phyloP scores from a whole-genome alignment of 2,797 vertebrate genomes.

The Epinephelus malabaricus region DNA sequence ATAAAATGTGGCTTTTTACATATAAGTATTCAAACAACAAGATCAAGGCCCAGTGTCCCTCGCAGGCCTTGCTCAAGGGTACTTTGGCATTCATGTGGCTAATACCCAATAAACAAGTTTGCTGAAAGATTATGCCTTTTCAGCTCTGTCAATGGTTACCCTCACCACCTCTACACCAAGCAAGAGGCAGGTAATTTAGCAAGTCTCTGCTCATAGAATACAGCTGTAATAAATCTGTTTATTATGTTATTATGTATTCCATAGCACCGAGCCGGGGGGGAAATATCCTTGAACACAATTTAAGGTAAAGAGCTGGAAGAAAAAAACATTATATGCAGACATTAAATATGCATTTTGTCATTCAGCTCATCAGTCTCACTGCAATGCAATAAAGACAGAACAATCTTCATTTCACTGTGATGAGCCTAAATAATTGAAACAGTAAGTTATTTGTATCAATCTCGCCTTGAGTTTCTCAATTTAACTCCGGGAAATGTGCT shows the following conservation, averaged over 20 bases:
- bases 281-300: constrained; percentile 41
- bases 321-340: constrained; percentile 34
- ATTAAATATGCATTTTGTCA: constrained; percentile 69
- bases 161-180: constrained; percentile 14
- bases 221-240: constrained; percentile 29
- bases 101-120: constrained; percentile 42
- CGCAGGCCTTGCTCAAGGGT: constrained; percentile 24
- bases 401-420: constrained; percentile 58
- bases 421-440: constrained; percentile 59
- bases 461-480: constrained; percentile 58
- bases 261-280: constrained; percentile 22
- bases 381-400: constrained; percentile 40
- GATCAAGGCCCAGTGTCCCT: constrained; percentile 2
- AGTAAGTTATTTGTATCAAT: constrained; percentile 78
- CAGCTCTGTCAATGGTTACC: constrained; percentile 24
- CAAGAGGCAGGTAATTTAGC: constrained; percentile 33
- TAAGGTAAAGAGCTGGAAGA: constrained; percentile 33
- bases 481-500: constrained; percentile 63
- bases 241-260: constrained; percentile 22
- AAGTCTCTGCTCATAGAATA: not conserved
- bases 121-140: constrained; percentile 40
- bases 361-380: constrained; percentile 56
- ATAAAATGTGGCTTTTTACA: not conserved
- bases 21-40: constrained; percentile 2
- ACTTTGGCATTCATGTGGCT: constrained; percentile 17